A percentile compares a stretch with the other conserved stretches of the same genome.
phyloP scores from a whole-genome alignment of 2,797 vertebrate species.

The Fistularia tabacaria region DNA sequence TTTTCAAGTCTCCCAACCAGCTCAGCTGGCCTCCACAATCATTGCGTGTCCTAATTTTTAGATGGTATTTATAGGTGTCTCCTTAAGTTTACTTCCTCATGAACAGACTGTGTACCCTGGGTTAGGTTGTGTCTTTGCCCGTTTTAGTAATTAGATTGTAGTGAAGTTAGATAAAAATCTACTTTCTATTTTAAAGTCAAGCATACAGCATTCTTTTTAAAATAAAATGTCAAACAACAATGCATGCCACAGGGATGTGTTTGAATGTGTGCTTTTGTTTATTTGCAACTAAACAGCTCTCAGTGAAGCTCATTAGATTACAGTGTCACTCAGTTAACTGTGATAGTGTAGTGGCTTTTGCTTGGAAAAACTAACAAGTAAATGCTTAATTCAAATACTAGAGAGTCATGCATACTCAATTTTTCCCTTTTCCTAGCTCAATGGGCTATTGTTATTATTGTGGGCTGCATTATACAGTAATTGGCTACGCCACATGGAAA shows the following conservation, averaged over 20 bases:
- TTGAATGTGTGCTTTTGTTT: conserved; percentile 26
- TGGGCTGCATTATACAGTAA: no score
- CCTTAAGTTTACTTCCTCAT: neutral
- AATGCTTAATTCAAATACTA: no score
- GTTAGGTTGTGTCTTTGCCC: neutral
- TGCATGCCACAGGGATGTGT: conserved; percentile 1
- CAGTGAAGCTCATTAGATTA: conserved; percentile 22
- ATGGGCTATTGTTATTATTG: no score
- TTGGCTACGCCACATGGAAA: no score
- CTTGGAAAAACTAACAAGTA: conserved; percentile 2
- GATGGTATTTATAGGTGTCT: conserved; percentile 33
- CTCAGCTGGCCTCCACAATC: conserved; percentile 37
- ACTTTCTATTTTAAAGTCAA: conserved; percentile 13
- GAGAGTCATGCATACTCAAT: neutral
- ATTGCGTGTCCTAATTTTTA: conserved; percentile 10
- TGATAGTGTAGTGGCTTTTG: conserved; percentile 9
- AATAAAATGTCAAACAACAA: neutral
- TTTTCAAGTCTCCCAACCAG: conserved; percentile 50
- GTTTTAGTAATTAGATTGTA: no score
- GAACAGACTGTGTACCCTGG: neutral
- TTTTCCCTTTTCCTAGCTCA: neutral
- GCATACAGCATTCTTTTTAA: conserved; percentile 12
- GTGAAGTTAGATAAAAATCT: no score
- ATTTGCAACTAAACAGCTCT: conserved; percentile 9
- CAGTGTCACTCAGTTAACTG: conserved; percentile 6